phyloP scores from a whole-genome alignment of 2,888 invertebrate genomes.

The Octodonta nipae region DNA sequence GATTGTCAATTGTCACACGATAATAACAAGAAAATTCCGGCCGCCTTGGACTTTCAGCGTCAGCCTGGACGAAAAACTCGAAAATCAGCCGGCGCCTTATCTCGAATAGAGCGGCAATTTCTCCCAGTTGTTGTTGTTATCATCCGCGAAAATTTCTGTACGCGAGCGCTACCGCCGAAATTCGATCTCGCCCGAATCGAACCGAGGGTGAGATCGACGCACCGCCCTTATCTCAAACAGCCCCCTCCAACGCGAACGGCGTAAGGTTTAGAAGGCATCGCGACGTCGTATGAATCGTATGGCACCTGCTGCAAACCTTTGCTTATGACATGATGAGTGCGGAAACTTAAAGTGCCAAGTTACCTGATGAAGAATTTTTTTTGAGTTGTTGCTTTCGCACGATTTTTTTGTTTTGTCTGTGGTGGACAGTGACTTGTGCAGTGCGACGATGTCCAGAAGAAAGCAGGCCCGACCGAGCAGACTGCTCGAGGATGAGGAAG shows the following conservation, averaged over 20 bases:
- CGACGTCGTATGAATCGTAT: constrained; percentile 35
- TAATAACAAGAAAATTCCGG: constrained; percentile 9
- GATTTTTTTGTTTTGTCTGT: constrained; percentile 1
- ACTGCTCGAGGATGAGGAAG: constrained; percentile 39
- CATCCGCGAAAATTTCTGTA: constrained; percentile 19
- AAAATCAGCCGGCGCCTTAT: constrained; percentile 9
- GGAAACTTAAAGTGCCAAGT: constrained; percentile 18
- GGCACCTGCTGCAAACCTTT: constrained; percentile 27
- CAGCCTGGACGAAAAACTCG: constrained; percentile 9
- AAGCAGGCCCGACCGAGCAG: constrained; percentile 43
- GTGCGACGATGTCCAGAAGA: constrained; percentile 39
- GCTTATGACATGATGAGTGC: constrained; percentile 16
- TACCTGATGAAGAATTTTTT: constrained; percentile 16
- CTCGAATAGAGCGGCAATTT: too few species aligned
- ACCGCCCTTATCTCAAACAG: constrained; percentile 31
- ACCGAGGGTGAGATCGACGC: constrained; percentile 34
- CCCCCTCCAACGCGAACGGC: constrained; percentile 33
- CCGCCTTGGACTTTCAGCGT: constrained; percentile 6
- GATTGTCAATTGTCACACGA: constrained; percentile 6
- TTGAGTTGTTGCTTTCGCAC: constrained; percentile 13
- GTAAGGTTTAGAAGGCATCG: constrained; percentile 34
- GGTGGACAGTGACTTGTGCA: constrained; percentile 26
- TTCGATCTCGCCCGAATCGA: constrained; percentile 28
- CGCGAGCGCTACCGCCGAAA: constrained; percentile 20
- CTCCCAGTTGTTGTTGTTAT: constrained; percentile 16